These are phyloP conservation scores for Phyllotreta striolata DNA, from an alignment of 2,888 invertebrate genomes.

Conservation along the genomic window DNA sequence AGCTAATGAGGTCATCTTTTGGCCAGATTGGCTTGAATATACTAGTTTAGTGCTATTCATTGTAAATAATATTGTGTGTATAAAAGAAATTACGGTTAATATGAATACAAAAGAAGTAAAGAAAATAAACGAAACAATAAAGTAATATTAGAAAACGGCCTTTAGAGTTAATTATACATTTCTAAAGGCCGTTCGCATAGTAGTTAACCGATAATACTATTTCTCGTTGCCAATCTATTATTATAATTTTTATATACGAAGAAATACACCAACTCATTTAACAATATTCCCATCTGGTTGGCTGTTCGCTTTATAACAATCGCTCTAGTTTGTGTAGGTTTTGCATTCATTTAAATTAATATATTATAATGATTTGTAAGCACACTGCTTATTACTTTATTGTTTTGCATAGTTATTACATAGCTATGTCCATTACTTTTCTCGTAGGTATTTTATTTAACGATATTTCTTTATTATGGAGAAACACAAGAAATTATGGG, in stretches of 20 bases:
- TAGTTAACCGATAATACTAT: conserved; percentile 10
- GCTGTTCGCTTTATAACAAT: conserved; percentile 13
- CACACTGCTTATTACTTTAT: conserved; percentile 12
- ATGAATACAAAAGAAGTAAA: too few species aligned
- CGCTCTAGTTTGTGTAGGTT: conserved; percentile 16
- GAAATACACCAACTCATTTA: conserved; percentile 15
- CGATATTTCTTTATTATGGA: background rate
- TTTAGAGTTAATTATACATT: conserved; percentile 1
- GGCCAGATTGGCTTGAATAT: too few species aligned
- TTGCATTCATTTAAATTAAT: conserved; percentile 20
- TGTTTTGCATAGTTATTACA: conserved; percentile 17
- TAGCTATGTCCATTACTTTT: too few species aligned
- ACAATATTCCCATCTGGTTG: conserved; percentile 10
- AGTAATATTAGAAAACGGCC: conserved; percentile 11
- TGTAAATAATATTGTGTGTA: too few species aligned
- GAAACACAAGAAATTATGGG: background rate
- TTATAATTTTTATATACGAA: conserved; percentile 18
- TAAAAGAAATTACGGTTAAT: too few species aligned
- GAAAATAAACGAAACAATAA: too few species aligned
- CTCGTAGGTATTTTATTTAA: too few species aligned
- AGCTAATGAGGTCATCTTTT: too few species aligned
- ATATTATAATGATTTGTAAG: conserved; percentile 7
- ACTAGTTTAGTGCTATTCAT: too few species aligned
- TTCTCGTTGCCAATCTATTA: conserved; percentile 3
- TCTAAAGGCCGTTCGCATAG: conserved; percentile 11